Conservation (phyloP, 1,140 invertebrate genomes). For the Eufriesea mexicana region DNA sequence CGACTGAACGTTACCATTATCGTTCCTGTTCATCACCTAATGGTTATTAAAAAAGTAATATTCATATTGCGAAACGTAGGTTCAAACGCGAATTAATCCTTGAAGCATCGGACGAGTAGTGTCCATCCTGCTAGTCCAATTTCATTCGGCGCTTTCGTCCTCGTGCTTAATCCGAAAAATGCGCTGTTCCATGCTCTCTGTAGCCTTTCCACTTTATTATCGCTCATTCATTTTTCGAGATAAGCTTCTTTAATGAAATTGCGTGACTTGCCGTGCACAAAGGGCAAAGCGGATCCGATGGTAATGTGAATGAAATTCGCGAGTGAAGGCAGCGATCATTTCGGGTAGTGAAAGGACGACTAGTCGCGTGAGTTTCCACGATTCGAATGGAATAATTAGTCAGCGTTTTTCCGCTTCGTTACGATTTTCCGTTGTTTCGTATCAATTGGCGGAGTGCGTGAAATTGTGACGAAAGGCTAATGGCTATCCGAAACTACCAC, state of each 20-base stretch:
- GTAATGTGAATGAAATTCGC: not conserved
- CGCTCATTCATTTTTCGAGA: conserved; percentile 10
- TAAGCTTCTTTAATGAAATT: conserved; percentile 27
- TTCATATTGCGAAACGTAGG: not conserved
- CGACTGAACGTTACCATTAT: too few species aligned
- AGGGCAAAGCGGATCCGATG: not conserved
- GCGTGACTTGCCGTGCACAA: conserved; percentile 8
- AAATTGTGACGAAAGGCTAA: too few species aligned
- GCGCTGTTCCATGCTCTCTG: conserved; percentile 3
- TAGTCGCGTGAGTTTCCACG: not conserved
- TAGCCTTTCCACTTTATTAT: conserved; percentile 7
- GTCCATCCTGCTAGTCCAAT: not conserved
- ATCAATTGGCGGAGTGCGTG: too few species aligned
- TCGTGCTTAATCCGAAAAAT: conserved; percentile 2
- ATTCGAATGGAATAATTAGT: not conserved
- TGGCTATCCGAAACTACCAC: too few species aligned
- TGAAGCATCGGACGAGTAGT: not conserved
- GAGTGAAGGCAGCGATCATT: not conserved
- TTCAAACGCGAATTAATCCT: not conserved
- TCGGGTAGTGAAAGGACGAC: not conserved
- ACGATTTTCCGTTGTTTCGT: too few species aligned
- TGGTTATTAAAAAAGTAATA: too few species aligned
- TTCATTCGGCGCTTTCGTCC: not conserved
- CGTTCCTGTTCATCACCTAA: too few species aligned
- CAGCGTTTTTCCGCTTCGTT: too few species aligned